Base-by-base conservation (phyloP, 2,113 vertebrate genomes). In the Numida meleagris region DNA sequence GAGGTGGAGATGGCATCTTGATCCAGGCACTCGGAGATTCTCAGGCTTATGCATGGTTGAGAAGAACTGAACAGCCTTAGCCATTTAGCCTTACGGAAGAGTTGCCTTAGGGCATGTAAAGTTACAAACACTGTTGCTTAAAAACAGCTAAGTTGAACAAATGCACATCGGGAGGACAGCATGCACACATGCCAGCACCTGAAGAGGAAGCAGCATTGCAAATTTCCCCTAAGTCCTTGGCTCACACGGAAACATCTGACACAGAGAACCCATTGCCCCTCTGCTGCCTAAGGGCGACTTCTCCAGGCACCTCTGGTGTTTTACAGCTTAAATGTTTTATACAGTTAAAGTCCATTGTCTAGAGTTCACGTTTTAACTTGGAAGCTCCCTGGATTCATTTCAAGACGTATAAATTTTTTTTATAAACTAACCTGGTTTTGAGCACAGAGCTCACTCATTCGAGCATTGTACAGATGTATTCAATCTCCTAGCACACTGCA, bases 191-290 rank as follows among this genome's bases (percentile, higher is more conserved):
- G 46, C 38, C 62, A 23, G 23, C 42, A 57, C 55, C 78, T 57
- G 79, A 86, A 81, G 65, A 83, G 82, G 90, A 96, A 96, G 65
- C 18, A 82, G 71, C 24, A 72, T 65, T 95, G 81, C 79, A 88
- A 45, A 68, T 80, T 61, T 14, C 13, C 27, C 34, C 6, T 53
- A 40, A 34, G 36, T 36, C 59, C 57, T 34, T 93, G 70, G 74
- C 81, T 75, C 71, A 83, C 57, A 88, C 46, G 85, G 91, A 90
- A 83, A 82, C 36, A 86, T 51, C 25, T 51, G 61, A 96, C 81
- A 51, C 61, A 61, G 84, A 72, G 82, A 95, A 90, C 46, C 7
- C 66, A 48, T 33, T 66, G 76, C 42, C n/a, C 40, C 57, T 74
- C 73, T 48, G 43, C 65, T 59, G 77, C 68, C 42, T 61, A 42